These are phyloP conservation scores for Rotaria macrura DNA, from an alignment of 2,888 invertebrate species.

Conservation along the genomic window DNA sequence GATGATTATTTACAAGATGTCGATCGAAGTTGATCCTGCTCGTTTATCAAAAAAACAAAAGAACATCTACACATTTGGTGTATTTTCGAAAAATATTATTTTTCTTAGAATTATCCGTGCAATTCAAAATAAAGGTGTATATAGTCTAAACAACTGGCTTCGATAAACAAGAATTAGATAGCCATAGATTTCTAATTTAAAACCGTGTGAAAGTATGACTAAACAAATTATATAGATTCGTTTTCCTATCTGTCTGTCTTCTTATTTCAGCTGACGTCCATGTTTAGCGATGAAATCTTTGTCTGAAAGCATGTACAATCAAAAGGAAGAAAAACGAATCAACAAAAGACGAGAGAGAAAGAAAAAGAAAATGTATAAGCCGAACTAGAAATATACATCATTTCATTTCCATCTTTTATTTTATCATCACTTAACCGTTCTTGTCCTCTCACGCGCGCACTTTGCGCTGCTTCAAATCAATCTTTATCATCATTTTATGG, in stretches of 20 bases:
- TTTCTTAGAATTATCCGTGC: too few relatives aligned
- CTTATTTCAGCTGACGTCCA: not conserved
- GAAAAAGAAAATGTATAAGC: not conserved
- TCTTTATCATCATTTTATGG: not conserved
- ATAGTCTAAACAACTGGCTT: too few relatives aligned
- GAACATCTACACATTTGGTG: too few relatives aligned
- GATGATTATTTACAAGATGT: too few relatives aligned
- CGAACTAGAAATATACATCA: not conserved
- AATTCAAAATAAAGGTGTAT: too few relatives aligned
- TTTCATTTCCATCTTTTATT: constrained; percentile 1
- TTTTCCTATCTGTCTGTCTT: not conserved
- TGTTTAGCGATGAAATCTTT: not conserved
- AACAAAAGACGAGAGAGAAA: not conserved
- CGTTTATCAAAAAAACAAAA: too few relatives aligned
- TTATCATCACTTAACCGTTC: not conserved
- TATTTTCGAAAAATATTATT: too few relatives aligned
- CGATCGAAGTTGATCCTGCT: too few relatives aligned
- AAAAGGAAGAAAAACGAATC: not conserved
- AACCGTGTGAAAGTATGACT: too few relatives aligned
- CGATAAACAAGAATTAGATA: too few relatives aligned
- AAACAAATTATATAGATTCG: not conserved
- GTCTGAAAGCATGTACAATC: not conserved
- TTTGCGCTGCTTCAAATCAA: not conserved
- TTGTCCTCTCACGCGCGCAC: not conserved
- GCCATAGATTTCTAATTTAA: too few relatives aligned